A percentile compares a stretch with the other conserved stretches of the same genome.
These are phyloP conservation scores for Pocillopora meandrina DNA, from an alignment of 92 coral and sea anemone species.

Conservation along the genomic window DNA sequence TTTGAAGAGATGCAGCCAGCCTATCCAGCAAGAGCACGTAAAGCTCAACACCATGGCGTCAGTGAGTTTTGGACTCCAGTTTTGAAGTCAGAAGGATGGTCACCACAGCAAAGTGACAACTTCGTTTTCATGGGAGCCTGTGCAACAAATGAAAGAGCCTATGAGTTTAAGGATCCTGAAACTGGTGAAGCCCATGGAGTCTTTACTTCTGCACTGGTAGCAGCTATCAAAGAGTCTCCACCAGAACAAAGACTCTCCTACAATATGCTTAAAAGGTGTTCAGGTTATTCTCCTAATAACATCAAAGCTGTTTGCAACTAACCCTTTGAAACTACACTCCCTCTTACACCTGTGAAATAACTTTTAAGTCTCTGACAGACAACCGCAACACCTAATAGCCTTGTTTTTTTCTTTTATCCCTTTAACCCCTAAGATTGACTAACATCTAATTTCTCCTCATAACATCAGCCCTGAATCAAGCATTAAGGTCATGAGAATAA, in stretches of 20 bases:
- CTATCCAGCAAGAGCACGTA: background rate
- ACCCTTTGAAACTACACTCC: too few species aligned
- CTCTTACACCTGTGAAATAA: too few species aligned
- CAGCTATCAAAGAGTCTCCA: background rate
- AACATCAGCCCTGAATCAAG: too few species aligned
- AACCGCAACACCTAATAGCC: too few species aligned
- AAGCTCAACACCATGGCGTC: background rate
- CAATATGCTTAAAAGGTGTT: background rate
- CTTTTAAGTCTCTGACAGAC: too few species aligned
- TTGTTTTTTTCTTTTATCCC: too few species aligned
- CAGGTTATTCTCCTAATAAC: too few species aligned
- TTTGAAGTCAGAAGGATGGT: constrained; percentile 17
- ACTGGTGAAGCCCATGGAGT: background rate
- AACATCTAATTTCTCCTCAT: too few species aligned
- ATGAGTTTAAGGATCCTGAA: background rate
- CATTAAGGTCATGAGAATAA: too few species aligned
- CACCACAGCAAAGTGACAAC: background rate
- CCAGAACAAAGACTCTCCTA: background rate
- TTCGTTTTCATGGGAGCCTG: constrained; percentile 20
- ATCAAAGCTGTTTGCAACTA: too few species aligned
- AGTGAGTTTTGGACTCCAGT: constrained; percentile 10
- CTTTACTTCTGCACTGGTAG: constrained; percentile 12
- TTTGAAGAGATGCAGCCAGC: constrained; percentile 13
- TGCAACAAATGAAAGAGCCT: background rate
- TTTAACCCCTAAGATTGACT: too few species aligned